These are phyloP conservation scores for Achlya flavicornis DNA, from an alignment of 2,888 invertebrate species.

Conservation along the genomic window DNA sequence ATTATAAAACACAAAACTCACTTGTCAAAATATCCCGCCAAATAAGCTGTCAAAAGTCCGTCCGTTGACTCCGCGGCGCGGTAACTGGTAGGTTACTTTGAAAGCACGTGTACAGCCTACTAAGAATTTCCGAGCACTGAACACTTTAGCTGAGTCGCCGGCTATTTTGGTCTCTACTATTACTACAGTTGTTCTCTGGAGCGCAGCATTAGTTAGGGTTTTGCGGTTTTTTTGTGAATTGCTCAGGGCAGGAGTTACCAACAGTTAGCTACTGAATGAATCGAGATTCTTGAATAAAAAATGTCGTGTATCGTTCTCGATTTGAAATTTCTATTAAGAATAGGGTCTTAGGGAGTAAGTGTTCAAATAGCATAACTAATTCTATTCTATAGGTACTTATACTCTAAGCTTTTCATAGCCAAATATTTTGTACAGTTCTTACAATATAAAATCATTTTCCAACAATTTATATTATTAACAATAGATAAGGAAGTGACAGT, in stretches of 20 bases:
- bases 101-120: constrained; percentile 13
- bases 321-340: too few relatives aligned
- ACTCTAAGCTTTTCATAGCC: too few relatives aligned
- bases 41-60: constrained; percentile 26
- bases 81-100: constrained; percentile 6
- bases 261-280: constrained; percentile 24
- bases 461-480: too few relatives aligned
- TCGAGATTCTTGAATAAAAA: constrained; percentile 33
- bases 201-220: constrained; percentile 27
- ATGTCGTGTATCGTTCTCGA: constrained; percentile 28
- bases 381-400: too few relatives aligned
- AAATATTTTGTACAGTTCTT: too few relatives aligned
- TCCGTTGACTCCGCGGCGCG: constrained; percentile 37
- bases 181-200: background rate
- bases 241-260: constrained; percentile 34
- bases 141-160: background rate
- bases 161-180: constrained; percentile 10
- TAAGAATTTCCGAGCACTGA: constrained; percentile 8
- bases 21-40: constrained; percentile 35
- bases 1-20: constrained; percentile 32
- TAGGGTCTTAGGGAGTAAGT: too few relatives aligned
- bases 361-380: too few relatives aligned
- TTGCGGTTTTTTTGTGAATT: constrained; percentile 46
- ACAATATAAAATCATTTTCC: too few relatives aligned
- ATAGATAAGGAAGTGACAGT: background rate